phyloP scores from a whole-genome alignment of 92 coral and sea anemone species.

The Blastomussa wellsi region DNA sequence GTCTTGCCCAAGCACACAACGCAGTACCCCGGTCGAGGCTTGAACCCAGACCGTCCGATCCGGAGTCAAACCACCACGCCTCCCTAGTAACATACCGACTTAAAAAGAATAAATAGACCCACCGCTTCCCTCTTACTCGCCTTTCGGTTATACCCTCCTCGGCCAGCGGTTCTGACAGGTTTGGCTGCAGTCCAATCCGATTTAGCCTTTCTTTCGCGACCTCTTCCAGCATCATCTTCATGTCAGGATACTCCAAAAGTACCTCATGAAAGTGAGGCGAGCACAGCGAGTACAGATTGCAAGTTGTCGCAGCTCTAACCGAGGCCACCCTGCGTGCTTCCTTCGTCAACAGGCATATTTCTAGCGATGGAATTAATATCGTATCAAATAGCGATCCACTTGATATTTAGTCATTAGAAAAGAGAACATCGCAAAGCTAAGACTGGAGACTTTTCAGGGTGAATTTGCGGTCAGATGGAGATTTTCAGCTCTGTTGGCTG shows the following conservation, averaged over 20 bases:
- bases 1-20: too few relatives aligned
- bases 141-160: constrained; percentile 30
- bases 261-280: constrained; percentile 84
- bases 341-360: constrained; percentile 87
- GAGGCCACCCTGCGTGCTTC: constrained; percentile 94
- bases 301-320: constrained; percentile 93
- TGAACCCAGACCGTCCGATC: too few relatives aligned
- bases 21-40: too few relatives aligned
- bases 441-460: too few relatives aligned
- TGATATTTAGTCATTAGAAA: too few relatives aligned
- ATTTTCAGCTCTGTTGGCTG: neutral
- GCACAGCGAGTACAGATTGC: constrained; percentile 81
- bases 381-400: neutral
- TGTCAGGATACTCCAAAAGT: constrained; percentile 82
- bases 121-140: constrained; percentile 8
- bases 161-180: constrained; percentile 51
- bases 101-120: neutral
- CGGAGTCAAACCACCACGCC: too few relatives aligned
- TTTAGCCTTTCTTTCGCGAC: constrained; percentile 93
- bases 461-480: too few relatives aligned
- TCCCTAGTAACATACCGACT: too few relatives aligned
- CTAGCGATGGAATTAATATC: constrained; percentile 29
- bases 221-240: constrained; percentile 76
- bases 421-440: too few relatives aligned
- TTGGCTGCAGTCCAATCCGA: constrained; percentile 81